These are phyloP conservation scores for Drosophila nebulosa DNA, from an alignment of 1,140 invertebrate species.

Conservation along the genomic window DNA sequence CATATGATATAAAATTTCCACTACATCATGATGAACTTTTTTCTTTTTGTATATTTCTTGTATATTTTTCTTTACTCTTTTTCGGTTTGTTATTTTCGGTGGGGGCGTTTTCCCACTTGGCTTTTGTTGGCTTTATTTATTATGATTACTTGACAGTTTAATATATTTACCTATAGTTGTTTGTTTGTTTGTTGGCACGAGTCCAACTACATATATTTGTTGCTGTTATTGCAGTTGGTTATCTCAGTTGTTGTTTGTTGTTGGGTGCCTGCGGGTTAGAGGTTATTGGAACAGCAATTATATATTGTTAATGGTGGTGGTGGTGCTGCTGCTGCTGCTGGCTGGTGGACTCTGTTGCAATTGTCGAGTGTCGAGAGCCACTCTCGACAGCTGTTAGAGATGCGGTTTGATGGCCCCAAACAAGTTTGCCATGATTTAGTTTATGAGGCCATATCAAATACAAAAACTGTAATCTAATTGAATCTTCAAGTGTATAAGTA, in stretches of 20 bases:
- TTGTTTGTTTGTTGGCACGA: constrained; percentile 47
- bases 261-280: constrained; percentile 43
- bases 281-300: constrained; percentile 70
- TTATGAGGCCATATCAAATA: constrained; percentile 34
- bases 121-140: constrained; percentile 45
- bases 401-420: constrained; percentile 45
- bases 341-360: not conserved
- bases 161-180: constrained; percentile 37
- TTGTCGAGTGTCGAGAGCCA: constrained; percentile 32
- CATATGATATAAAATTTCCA: not conserved
- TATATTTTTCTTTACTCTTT: not conserved
- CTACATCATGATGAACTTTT: constrained; percentile 6
- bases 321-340: not conserved
- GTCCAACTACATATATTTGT: constrained; percentile 8
- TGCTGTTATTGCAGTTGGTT: constrained; percentile 17
- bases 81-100: not conserved
- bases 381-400: constrained; percentile 33
- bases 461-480: constrained; percentile 5
- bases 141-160: constrained; percentile 56
- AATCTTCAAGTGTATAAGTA: not conserved
- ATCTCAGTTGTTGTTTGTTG: constrained; percentile 27
- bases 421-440: constrained; percentile 14
- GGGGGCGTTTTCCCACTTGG: constrained; percentile 32
- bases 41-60: constrained; percentile 2
- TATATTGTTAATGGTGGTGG: constrained; percentile 32